Percentiles rank a stretch among this genome's conserved stretches.
phyloP scores from a whole-genome alignment of 2,113 vertebrate species.

The Puffinus mauretanicus region DNA sequence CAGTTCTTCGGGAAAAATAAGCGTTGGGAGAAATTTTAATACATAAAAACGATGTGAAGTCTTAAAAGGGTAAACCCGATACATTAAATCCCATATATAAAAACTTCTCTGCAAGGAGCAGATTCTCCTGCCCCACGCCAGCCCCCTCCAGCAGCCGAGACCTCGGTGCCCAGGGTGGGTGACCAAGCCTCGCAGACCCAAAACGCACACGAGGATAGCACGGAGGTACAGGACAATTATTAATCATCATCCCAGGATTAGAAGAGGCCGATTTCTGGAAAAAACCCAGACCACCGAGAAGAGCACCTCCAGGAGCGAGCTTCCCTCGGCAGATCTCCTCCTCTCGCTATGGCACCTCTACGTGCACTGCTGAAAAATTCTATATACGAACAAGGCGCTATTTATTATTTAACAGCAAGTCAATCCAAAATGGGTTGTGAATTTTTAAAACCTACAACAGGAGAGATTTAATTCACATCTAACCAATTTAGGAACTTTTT shows the following conservation, averaged over 20 bases:
- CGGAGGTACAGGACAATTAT: background rate
- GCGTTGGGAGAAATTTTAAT: background rate
- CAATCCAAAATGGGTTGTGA: constrained; percentile 5
- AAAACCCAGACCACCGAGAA: accelerated
- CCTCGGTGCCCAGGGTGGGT: background rate
- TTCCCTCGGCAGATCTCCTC: background rate
- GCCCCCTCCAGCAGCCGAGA: background rate
- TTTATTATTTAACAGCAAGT: constrained; percentile 30
- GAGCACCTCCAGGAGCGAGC: background rate
- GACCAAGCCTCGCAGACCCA: background rate
- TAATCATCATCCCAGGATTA: background rate
- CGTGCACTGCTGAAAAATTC: background rate
- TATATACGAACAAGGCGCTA: background rate
- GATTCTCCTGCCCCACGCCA: background rate
- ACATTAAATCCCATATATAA: background rate
- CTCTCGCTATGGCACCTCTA: background rate
- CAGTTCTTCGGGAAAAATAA: background rate
- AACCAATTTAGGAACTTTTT: background rate
- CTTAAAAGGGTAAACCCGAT: background rate
- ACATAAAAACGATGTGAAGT: background rate
- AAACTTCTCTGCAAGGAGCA: background rate
- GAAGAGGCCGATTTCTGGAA: background rate
- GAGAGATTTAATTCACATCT: background rate
- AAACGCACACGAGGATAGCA: accelerated
- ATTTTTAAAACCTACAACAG: constrained; percentile 29